Percentiles rank a stretch among this genome's conserved stretches.
Conservation (phyloP, 1,140 invertebrate genomes). For the Drosophila aff. region DNA sequence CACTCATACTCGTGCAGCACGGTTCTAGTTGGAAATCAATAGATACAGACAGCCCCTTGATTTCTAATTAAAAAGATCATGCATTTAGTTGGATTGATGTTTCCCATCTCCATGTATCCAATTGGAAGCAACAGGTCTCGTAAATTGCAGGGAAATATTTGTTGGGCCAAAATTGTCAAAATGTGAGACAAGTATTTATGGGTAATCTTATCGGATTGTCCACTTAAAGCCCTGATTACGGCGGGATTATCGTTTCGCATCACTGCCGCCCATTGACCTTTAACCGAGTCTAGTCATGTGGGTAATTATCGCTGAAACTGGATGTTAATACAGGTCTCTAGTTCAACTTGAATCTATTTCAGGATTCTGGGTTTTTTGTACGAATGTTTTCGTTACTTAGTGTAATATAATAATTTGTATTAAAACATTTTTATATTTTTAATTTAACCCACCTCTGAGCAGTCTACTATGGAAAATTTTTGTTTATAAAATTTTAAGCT, state of each 20-base stretch:
- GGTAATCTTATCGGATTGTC: slow-evolving; percentile 50
- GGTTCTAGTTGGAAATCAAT: slow-evolving; percentile 27
- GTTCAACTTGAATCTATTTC: neutral
- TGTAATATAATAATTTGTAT: no score
- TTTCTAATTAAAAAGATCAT: slow-evolving; percentile 29
- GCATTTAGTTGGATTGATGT: slow-evolving; percentile 7
- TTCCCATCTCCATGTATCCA: neutral
- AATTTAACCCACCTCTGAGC: no score
- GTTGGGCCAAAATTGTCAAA: neutral
- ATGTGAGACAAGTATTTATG: slow-evolving; percentile 22
- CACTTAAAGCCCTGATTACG: slow-evolving; percentile 36
- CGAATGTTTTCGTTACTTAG: no score
- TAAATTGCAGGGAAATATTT: neutral
- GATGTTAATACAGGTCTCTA: neutral
- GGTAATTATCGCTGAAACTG: neutral
- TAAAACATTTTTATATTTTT: no score
- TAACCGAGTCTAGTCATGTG: neutral
- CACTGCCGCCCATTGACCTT: slow-evolving; percentile 25
- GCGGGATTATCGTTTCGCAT: slow-evolving; percentile 41
- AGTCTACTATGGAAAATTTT: no score
- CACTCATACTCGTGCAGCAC: neutral
- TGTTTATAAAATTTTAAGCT: neutral
- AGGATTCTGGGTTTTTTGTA: neutral
- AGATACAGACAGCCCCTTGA: neutral
- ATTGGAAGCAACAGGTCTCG: slow-evolving; percentile 24